Conservation (phyloP, 1,140 invertebrate genomes). For the Anastatus disparis region DNA sequence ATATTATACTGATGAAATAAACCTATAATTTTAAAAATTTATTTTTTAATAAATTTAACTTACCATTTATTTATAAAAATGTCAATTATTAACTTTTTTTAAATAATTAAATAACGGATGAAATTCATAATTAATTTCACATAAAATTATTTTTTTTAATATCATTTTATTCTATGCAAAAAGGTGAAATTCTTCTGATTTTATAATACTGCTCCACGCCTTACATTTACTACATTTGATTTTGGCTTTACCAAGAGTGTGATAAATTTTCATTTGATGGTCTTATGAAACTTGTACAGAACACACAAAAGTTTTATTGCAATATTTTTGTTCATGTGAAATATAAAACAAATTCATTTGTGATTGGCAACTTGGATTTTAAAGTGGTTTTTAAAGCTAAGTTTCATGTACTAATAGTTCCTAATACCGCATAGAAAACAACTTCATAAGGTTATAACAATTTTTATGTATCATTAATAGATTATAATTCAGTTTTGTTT, state of each 20-base stretch:
- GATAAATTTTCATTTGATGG: not conserved
- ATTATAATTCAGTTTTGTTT: slow-evolving; percentile 6
- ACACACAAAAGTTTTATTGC: slow-evolving; percentile 15
- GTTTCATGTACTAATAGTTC: slow-evolving; percentile 40
- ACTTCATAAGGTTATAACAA: slow-evolving; percentile 16
- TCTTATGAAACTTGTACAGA: slow-evolving; percentile 12
- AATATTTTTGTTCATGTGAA: slow-evolving; percentile 29
- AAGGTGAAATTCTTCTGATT: too few relatives aligned
- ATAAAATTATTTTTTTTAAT: too few relatives aligned
- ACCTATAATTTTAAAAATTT: too few relatives aligned
- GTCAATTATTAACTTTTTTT: too few relatives aligned
- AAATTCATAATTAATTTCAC: too few relatives aligned
- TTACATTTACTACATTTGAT: too few relatives aligned
- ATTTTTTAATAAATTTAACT: too few relatives aligned
- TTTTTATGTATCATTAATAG: slow-evolving; percentile 26
- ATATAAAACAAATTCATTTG: slow-evolving; percentile 31
- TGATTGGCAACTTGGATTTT: slow-evolving; percentile 41
- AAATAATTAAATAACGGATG: too few relatives aligned
- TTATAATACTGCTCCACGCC: too few relatives aligned
- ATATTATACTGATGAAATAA: too few relatives aligned
- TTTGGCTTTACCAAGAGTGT: slow-evolving; percentile 7
- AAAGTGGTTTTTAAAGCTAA: slow-evolving; percentile 31
- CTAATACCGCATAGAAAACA: slow-evolving; percentile 28
- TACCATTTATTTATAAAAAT: too few relatives aligned
- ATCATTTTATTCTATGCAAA: too few relatives aligned